Percentiles rank a stretch among this genome's conserved stretches.
Evolutionary conservation across 2,888 invertebrate species (phyloP).

Genomic region (Lagria hirta): DNA sequence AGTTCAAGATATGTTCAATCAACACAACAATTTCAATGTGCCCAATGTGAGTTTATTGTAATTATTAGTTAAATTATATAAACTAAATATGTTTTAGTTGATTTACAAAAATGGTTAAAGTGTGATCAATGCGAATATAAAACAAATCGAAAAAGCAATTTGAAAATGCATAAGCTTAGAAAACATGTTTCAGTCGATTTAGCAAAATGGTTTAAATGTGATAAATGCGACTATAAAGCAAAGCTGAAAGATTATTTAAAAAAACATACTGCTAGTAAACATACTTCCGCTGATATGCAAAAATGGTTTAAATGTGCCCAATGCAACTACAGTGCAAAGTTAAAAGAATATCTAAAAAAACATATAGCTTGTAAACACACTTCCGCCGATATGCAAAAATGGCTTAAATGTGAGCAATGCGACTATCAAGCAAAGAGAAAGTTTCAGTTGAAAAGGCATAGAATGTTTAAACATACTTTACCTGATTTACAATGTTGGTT

Average conservation of each 20-base stretch:
- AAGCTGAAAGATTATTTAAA: slow-evolving; percentile 6
- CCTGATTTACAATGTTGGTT: slow-evolving; percentile 1
- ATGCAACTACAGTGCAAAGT: background rate
- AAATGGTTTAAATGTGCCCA: slow-evolving; percentile 2
- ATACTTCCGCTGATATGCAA: slow-evolving; percentile 2
- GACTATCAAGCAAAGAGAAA: slow-evolving; percentile 13
- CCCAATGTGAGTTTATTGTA: no score
- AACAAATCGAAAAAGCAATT: background rate
- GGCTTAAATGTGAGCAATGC: slow-evolving; percentile 18
- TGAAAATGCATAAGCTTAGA: slow-evolving; percentile 4
- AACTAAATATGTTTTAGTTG: no score
- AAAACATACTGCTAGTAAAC: slow-evolving; percentile 2
- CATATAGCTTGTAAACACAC: slow-evolving; percentile 3
- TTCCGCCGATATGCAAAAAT: slow-evolving; percentile 1
- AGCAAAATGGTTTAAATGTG: slow-evolving; percentile 4
- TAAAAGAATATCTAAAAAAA: slow-evolving; percentile 1
- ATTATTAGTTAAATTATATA: no score
- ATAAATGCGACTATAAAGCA: background rate
- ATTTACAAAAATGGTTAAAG: slow-evolving; percentile 7
- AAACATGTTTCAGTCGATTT: slow-evolving; percentile 6
- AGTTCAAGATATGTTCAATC: no score
- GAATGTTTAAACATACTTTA: slow-evolving; percentile 3
- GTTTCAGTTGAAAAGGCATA: slow-evolving; percentile 8
- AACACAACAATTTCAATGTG: no score
- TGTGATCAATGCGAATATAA: slow-evolving; percentile 4